These are phyloP conservation scores for Cistogaster globosa DNA, from an alignment of 2,888 invertebrate species.

Conservation along the genomic window DNA sequence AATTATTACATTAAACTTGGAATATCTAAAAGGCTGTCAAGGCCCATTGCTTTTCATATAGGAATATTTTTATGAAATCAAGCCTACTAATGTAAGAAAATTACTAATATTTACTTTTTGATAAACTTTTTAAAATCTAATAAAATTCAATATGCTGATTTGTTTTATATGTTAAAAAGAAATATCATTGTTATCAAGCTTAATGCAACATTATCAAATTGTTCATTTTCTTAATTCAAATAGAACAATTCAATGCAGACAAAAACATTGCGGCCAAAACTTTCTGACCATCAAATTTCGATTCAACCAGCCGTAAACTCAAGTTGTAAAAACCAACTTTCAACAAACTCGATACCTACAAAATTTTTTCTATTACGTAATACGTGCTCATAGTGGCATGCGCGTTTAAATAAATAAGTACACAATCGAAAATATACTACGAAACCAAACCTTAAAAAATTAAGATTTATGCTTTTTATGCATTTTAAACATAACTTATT, in stretches of 20 bases:
- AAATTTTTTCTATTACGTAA: too few species aligned
- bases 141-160: not conserved
- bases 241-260: not conserved
- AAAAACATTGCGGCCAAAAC: not conserved
- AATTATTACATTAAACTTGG: constrained; percentile 11
- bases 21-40: constrained; percentile 49
- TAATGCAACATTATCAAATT: constrained; percentile 14
- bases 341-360: too few species aligned
- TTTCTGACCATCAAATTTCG: not conserved
- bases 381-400: too few species aligned
- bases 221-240: constrained; percentile 1
- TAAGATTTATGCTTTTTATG: too few species aligned
- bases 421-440: too few species aligned
- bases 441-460: too few species aligned
- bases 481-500: too few species aligned
- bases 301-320: too few species aligned
- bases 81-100: constrained; percentile 6
- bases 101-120: constrained; percentile 12
- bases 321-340: too few species aligned
- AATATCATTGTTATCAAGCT: not conserved
- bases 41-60: constrained; percentile 43
- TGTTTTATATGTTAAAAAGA: not conserved
- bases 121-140: not conserved
- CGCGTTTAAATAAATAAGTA: too few species aligned
- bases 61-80: constrained; percentile 53